Evolutionary conservation across 2,113 vertebrate genomes (phyloP).

Genomic region (Thamnophis sirtalis): DNA sequence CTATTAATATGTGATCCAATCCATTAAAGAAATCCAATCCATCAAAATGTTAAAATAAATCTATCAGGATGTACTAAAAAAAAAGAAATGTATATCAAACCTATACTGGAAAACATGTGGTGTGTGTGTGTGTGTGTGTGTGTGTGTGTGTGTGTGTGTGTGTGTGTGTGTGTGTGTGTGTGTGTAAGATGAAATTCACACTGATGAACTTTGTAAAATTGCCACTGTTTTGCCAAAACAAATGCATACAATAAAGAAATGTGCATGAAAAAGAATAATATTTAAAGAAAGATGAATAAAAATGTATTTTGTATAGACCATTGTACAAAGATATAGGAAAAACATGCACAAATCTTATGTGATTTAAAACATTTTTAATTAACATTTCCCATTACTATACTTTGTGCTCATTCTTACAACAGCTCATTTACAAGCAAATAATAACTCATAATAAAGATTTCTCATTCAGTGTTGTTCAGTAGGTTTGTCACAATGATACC

Average conservation of each 20-base stretch:
- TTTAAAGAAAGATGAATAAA: neutral
- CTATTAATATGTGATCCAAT: neutral
- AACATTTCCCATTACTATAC: neutral
- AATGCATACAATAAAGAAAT: neutral
- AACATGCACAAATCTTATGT: neutral
- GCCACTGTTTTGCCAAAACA: neutral
- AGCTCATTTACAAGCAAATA: neutral
- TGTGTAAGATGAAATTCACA: neutral
- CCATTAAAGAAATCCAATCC: neutral
- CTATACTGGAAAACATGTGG: neutral
- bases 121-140: too few relatives aligned
- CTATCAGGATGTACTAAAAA: neutral
- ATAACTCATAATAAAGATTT: neutral
- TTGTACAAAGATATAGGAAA: neutral
- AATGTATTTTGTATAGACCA: neutral
- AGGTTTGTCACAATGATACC: neutral
- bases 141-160: too few relatives aligned
- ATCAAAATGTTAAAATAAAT: neutral
- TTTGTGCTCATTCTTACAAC: neutral
- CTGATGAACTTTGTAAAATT: neutral
- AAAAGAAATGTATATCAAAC: neutral
- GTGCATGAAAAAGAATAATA: neutral
- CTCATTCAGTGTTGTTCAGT: neutral
- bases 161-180: too few relatives aligned
- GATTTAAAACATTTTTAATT: neutral